Conservation (phyloP, 2,113 vertebrate species). For the Recurvirostra avosetta region DNA sequence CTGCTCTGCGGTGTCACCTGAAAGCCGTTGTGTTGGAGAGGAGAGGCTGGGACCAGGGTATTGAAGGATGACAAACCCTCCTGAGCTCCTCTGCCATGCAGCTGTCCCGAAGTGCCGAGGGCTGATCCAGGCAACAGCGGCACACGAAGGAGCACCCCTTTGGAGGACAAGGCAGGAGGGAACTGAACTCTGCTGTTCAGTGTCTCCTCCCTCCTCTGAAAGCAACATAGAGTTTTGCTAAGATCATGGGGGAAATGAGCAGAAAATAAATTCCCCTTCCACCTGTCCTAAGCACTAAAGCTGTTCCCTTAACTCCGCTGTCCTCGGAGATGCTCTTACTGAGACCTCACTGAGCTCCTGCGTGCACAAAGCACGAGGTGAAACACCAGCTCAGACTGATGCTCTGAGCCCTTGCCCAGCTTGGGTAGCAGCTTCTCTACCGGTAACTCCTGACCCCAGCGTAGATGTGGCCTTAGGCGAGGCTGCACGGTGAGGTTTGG, state of each 20-base stretch:
- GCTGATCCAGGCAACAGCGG: background rate
- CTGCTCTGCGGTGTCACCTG: background rate
- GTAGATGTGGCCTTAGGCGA: background rate
- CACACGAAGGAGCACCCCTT: background rate
- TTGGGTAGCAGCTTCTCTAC: background rate
- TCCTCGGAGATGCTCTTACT: background rate
- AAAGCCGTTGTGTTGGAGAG: background rate
- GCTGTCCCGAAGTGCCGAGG: background rate
- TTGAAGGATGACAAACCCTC: background rate
- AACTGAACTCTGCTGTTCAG: background rate
- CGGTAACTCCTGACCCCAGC: background rate
- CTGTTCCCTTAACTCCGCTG: background rate
- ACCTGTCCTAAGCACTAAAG: background rate
- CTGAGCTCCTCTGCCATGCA: background rate
- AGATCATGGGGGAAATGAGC: background rate
- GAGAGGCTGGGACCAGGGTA: background rate
- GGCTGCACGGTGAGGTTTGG: background rate
- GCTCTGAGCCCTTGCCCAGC: background rate
- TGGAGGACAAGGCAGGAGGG: background rate
- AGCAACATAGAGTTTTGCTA: background rate
- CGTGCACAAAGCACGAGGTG: background rate
- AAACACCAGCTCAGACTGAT: background rate
- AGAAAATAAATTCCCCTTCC: background rate
- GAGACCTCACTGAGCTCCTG: background rate
- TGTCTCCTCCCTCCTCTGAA: background rate